Percentiles rank a stretch among this genome's conserved stretches.
phyloP scores from a whole-genome alignment of 2,888 invertebrate genomes.

The Tortricodes alternella region DNA sequence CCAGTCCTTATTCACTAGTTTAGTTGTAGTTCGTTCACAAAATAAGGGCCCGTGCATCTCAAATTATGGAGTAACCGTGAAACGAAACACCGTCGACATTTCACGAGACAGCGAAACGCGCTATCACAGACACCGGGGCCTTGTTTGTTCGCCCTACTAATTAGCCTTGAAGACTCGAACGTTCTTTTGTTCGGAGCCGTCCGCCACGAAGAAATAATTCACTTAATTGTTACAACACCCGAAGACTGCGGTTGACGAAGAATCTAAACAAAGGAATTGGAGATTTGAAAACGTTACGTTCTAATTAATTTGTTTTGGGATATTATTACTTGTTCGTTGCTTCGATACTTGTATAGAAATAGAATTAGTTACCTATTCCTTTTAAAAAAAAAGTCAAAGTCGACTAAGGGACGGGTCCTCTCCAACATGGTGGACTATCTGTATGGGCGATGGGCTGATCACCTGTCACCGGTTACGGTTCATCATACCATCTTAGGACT shows the following conservation, averaged over 20 bases:
- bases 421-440: no score
- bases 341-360: not conserved
- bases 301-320: not conserved
- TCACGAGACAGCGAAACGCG: conserved; percentile 40
- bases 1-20: no score
- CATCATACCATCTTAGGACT: no score
- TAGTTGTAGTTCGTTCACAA: not conserved
- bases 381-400: no score
- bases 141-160: conserved; percentile 57
- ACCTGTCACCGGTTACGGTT: no score
- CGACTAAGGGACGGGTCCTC: no score
- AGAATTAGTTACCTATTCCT: no score
- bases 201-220: conserved; percentile 46
- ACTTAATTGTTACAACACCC: conserved; percentile 46
- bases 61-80: not conserved
- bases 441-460: no score
- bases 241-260: conserved; percentile 36
- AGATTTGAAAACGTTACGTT: conserved; percentile 18
- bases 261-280: conserved; percentile 30
- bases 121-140: conserved; percentile 46
- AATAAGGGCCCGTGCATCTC: no score
- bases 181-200: conserved; percentile 39
- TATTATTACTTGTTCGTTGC: not conserved
- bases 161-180: conserved; percentile 53
- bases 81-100: conserved; percentile 23